Evolutionary conservation across 2,113 vertebrate species (phyloP).

Genomic region (Salminus brasiliensis): DNA sequence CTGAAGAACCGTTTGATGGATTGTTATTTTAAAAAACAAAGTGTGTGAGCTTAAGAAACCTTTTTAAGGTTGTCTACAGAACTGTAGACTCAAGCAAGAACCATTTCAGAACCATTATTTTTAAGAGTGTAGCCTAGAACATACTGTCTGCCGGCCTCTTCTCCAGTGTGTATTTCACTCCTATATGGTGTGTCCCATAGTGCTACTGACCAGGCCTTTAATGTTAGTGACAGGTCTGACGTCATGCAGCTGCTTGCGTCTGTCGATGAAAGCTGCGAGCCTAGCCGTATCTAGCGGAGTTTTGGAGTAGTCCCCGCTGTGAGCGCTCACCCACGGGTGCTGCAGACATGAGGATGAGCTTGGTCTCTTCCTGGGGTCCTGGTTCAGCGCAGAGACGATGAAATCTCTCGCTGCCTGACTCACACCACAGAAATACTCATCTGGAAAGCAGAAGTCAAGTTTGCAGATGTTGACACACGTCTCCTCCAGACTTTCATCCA

Average conservation of each 20-base stretch:
- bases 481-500: conserved; percentile 96
- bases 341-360: conserved; percentile 89
- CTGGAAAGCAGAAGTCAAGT: conserved; percentile 95
- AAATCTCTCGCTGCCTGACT: conserved; percentile 93
- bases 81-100: neutral
- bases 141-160: neutral
- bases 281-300: conserved; percentile 90
- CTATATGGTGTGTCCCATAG: conserved; percentile 75
- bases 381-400: conserved; percentile 85
- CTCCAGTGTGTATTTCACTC: neutral
- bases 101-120: neutral
- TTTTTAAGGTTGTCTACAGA: too few species aligned
- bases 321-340: conserved; percentile 90
- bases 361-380: conserved; percentile 88
- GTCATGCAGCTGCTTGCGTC: conserved; percentile 90
- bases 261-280: conserved; percentile 89
- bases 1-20: too few species aligned
- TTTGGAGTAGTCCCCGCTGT: conserved; percentile 88
- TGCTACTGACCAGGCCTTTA: conserved; percentile 86
- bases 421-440: conserved; percentile 88
- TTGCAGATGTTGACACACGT: conserved; percentile 96
- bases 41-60: neutral
- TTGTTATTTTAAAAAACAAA: neutral
- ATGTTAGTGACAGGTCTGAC: conserved; percentile 86
- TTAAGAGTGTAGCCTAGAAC: neutral